Base-by-base conservation (phyloP, 2,113 vertebrate genomes). In the Lichenostomus cassidix region DNA sequence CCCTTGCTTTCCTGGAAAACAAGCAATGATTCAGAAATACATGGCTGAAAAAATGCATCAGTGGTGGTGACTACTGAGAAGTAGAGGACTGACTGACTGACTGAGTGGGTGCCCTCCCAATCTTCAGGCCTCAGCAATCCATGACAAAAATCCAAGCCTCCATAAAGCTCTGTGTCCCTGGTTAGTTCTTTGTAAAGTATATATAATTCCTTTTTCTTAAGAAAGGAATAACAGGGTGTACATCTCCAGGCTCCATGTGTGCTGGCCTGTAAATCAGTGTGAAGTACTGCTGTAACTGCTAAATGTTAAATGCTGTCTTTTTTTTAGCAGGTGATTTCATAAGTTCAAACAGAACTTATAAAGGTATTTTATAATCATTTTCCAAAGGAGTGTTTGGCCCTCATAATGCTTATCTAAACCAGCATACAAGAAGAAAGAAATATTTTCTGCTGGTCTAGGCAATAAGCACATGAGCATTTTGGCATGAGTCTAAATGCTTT, bases 361-460 rank as follows among this genome's bases (percentile, higher is more conserved):
- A 58, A 59, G 8, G 10, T 83, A 64, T 87, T 88, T 90, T 71
- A 78, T 73, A 83, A 75, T 74, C 35, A n/a, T 88, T 77, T 87
- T 90, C 35, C n/a, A 80, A 16, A 35, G 12, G n/a, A 31, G 17
- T 91, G n/a, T 62, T 79, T 84, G 47, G 37, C 44, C 71, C 70
- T 95, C 58, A 74, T 82, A 89, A 91, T 80, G 89, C 60, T 84
- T 59, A 90, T 77, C 64, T 58, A 89, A 92, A 92, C 23, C 9
- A 59, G 12, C 44, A 58, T n/a, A 31, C n/a, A 74, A 76, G 46
- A 92, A 89, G 63, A 73, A 90, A 73, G 13, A 79, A 81, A 39
- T 86, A 9, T 55, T 95, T 94, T 92, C 52, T 95, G 73, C 65
- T 60, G 53, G 46, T 87, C 33, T 37, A 87, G 75, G 41, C 60